These are phyloP conservation scores for Pseudomyrmex concolor DNA, from an alignment of 1,140 invertebrate genomes.

Conservation along the genomic window DNA sequence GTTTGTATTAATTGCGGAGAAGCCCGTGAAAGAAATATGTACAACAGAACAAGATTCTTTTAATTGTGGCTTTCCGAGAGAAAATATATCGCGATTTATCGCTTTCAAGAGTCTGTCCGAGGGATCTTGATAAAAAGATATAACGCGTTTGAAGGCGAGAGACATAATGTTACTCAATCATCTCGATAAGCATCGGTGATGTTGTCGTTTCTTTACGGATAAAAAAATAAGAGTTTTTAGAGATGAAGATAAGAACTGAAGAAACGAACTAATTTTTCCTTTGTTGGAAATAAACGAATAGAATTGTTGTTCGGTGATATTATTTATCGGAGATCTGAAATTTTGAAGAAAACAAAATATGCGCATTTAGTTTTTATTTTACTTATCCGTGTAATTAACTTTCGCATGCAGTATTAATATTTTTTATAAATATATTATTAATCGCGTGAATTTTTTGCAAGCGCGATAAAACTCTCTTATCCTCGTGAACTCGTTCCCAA, in stretches of 20 bases:
- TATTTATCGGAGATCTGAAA: background rate
- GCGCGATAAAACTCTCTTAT: background rate
- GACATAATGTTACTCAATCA: conserved; percentile 12
- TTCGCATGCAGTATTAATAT: background rate
- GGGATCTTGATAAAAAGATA: conserved; percentile 18
- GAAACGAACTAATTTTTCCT: background rate
- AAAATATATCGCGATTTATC: background rate
- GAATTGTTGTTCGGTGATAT: too few relatives aligned
- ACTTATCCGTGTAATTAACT: background rate
- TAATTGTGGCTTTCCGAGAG: background rate
- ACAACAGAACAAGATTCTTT: background rate
- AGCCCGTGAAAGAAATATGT: background rate
- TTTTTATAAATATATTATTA: background rate
- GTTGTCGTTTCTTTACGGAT: background rate
- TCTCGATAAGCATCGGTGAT: conserved; percentile 2
- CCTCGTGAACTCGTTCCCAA: background rate
- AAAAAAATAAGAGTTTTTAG: background rate
- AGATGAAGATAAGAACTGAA: background rate
- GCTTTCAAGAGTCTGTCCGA: background rate
- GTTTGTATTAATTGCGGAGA: too few relatives aligned
- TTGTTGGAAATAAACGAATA: background rate
- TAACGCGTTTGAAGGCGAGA: background rate
- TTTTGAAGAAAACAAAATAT: background rate
- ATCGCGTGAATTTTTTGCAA: background rate
- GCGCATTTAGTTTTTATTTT: background rate